Base-by-base conservation (phyloP, 2,113 vertebrate genomes). In the Megalops atlanticus region DNA sequence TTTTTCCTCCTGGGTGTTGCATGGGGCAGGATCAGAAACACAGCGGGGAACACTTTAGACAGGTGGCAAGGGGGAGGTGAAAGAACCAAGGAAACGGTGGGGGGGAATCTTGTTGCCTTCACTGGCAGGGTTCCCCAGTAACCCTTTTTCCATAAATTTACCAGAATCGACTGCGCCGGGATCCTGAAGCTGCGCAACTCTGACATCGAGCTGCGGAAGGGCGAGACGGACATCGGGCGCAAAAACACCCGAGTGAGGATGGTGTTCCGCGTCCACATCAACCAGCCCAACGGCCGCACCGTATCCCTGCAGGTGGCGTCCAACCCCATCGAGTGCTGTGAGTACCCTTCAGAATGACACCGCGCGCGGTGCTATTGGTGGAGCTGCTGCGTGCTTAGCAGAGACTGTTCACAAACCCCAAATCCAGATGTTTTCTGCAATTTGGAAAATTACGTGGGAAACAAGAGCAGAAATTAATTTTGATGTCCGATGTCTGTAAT, bases 321-420 rank as follows among this genome's bases (percentile, higher is more conserved):
- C 0, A 99, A 97, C 90, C 96, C 97, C 71, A 98, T 99, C 0
- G 97, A 99, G 82, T 99, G 97, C 89, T 99, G 97, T 99, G 89
- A 98, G 97, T 96, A 84, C 64, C 27, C 12, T 38, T 14, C 76
- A 10, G 6, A 15, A 43, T 64, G 27, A n/a, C 10, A 52, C 71
- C 24, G 27, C 45, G 38, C n/a, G 6, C 35, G 36, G 8, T 43
- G 58, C 1, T 41, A 27, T n/a, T n/a, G 18, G 73, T 27, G 31
- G n/a, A 27, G 73, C 3, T 7, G 45, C 16, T 78, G 21, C 38
- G 1, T 49, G 14, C 2, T 16, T 78, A 78, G 38, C 14, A 35
- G 43, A 18, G n/a, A 27, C 54, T 12, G 14, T 68, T 14, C 7
- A 15, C n/a, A 15, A 58, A 43, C n/a, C 36, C 38, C 38, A 38